These are phyloP conservation scores for Iselma pallidipennis DNA, from an alignment of 2,888 invertebrate species.

Conservation along the genomic window DNA sequence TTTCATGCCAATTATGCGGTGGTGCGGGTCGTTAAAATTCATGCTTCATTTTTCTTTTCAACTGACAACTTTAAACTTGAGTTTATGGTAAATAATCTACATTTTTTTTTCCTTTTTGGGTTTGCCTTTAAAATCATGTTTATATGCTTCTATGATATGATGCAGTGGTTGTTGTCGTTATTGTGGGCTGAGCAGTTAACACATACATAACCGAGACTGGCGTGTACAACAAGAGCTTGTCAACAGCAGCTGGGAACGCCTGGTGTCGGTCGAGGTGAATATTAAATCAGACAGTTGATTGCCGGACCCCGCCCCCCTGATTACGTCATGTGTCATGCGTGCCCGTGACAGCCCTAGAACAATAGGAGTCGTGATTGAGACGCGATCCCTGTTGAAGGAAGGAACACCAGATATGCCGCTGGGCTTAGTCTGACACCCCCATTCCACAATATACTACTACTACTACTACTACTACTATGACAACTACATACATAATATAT, in stretches of 20 bases:
- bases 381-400: conserved; percentile 42
- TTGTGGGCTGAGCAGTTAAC: conserved; percentile 51
- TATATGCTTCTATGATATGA: not conserved
- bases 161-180: conserved; percentile 42
- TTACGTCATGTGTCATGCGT: conserved; percentile 56
- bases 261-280: conserved; percentile 53
- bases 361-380: conserved; percentile 53
- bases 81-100: no score
- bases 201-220: conserved; percentile 44
- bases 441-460: conserved; percentile 6
- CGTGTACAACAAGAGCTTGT: conserved; percentile 51
- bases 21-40: no score
- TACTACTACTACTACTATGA: not conserved
- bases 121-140: not conserved
- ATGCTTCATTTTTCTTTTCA: no score
- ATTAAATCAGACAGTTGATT: conserved; percentile 57
- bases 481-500: not conserved
- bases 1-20: no score
- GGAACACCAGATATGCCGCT: conserved; percentile 39
- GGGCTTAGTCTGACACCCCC: conserved; percentile 42
- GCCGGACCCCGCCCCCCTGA: conserved; percentile 54
- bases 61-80: no score
- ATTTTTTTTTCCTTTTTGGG: no score
- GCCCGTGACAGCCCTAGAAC: conserved; percentile 53
- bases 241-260: conserved; percentile 52